Base-by-base conservation (phyloP, 1,140 invertebrate species). In the Nautilus pompilius region DNA sequence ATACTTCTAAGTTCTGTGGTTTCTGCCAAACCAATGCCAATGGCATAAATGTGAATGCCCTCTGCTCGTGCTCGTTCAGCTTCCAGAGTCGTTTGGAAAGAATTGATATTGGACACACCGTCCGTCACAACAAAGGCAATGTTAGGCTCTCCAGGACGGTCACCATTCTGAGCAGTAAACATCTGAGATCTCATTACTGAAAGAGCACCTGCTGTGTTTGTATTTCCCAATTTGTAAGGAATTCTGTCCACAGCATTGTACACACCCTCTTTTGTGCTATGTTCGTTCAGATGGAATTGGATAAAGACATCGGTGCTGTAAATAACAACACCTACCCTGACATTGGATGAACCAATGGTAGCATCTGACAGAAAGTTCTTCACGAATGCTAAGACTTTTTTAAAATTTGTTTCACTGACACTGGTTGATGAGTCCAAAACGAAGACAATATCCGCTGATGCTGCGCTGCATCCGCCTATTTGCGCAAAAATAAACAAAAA, bases 91-190 rank as follows among this genome's bases (percentile, higher is more conserved):
- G 72, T 74, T 22, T 49, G 29, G 33, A 57, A 26, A 13, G 63
- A 26, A 33, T 70, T 70, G 45, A 65, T 68, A 41, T 75, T 73
- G 3, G 76, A 78, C 4, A 67, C 62, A 26, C 76, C 76, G 54
- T 78, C 76, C 13, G 76, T 78, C 17, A 79, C 60, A 13, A 79
- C 28, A 13, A 78, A 57, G 4, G 64, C 71, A 26, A 76, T 61
- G 45, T 77, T 60, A 15, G 56, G 56, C 5, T 60, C 65, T 4
- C 33, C 49, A 0, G 24, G 33, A 5, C 65, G 62, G 49, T 67
- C 65, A 49, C 65, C 65, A 48, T 66, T 76, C 0, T 15, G n/a
- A 32, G 51, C n/a, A 6, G 61, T 66, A 51, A 73, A 77, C 72
- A 77, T 71, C 13, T 66, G 15, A 5, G 58, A 58, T 20, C 61